Conservation (phyloP, 2,888 invertebrate species). For the Tortrix viridana region DNA sequence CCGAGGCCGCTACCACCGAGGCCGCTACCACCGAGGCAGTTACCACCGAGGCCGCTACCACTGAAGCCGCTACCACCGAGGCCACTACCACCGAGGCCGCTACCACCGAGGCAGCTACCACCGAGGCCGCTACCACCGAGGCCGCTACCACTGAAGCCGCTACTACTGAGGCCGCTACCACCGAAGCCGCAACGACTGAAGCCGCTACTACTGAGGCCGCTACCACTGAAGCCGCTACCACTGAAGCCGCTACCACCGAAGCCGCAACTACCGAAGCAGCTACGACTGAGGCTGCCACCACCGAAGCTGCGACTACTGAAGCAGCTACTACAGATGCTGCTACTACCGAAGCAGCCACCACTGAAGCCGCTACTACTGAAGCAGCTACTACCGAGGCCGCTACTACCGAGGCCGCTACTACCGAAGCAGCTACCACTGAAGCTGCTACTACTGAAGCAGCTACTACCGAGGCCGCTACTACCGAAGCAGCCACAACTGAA, state of each 20-base stretch:
- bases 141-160: slow-evolving; percentile 2
- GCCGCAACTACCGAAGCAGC: neutral
- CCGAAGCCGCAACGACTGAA: neutral
- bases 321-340: neutral
- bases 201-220: slow-evolving; percentile 3
- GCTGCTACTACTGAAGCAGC: slow-evolving; percentile 10
- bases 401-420: neutral
- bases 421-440: slow-evolving; percentile 7
- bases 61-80: neutral
- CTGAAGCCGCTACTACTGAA: slow-evolving; percentile 2
- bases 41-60: neutral
- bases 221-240: neutral
- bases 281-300: neutral
- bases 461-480: neutral
- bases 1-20: slow-evolving; percentile 14
- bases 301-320: slow-evolving; percentile 1
- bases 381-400: neutral
- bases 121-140: neutral
- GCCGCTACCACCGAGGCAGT: slow-evolving; percentile 2
- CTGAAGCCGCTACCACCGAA: neutral
- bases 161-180: slow-evolving; percentile 6
- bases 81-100: neutral
- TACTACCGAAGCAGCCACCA: slow-evolving; percentile 3
- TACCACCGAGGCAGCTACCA: neutral
- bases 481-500: neutral